Evolutionary conservation across 2,888 invertebrate genomes (phyloP).

Genomic region (Lutraria lutraria): DNA sequence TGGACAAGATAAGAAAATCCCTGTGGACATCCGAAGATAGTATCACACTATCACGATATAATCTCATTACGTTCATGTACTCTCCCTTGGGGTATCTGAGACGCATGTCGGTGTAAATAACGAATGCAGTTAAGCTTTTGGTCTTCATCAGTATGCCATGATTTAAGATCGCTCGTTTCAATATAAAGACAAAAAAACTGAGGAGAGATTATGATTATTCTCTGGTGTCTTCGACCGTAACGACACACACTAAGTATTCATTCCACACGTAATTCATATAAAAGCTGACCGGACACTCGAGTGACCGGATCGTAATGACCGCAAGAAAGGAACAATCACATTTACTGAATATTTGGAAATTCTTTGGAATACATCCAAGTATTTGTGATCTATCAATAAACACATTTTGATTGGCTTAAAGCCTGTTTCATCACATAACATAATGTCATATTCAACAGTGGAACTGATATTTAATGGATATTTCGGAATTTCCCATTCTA

Average conservation of each 20-base stretch:
- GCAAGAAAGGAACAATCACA: background rate
- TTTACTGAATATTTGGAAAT: background rate
- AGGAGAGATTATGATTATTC: no score
- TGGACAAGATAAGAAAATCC: background rate
- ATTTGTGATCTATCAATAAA: no score
- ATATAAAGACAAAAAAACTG: background rate
- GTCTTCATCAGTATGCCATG: background rate
- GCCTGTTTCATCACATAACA: no score
- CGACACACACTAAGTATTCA: background rate
- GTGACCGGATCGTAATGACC: background rate
- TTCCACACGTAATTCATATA: background rate
- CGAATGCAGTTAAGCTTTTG: background rate
- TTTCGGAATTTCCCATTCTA: no score
- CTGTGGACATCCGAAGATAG: background rate
- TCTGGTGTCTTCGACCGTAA: background rate
- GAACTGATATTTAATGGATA: no score
- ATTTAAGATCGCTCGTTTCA: background rate
- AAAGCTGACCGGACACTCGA: background rate
- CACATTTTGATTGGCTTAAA: no score
- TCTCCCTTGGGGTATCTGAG: background rate
- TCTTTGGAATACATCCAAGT: background rate
- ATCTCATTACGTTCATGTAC: constrained; percentile 9
- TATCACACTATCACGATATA: background rate
- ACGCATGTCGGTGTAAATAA: constrained; percentile 3
- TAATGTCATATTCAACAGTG: no score